A percentile compares a stretch with the other conserved stretches of the same genome.
phyloP scores from a whole-genome alignment of 2,797 vertebrate genomes.

The Bradypodion pumilum region DNA sequence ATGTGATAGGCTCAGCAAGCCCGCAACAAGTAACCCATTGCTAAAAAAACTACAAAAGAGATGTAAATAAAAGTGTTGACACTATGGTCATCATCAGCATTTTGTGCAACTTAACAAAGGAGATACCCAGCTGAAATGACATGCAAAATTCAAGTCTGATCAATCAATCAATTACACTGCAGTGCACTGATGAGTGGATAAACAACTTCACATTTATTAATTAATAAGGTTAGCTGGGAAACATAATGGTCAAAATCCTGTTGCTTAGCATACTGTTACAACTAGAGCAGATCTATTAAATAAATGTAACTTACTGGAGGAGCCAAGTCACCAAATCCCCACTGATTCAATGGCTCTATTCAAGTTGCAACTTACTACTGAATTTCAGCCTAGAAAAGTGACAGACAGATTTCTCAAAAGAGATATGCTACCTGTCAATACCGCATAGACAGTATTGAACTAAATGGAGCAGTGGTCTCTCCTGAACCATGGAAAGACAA shows the following conservation, averaged over 20 bases:
- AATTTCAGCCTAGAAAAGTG: neutral
- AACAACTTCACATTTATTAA: neutral
- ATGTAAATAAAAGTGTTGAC: too few relatives aligned
- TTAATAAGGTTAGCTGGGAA: neutral
- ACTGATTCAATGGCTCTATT: too few relatives aligned
- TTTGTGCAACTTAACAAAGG: neutral
- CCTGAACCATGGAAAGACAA: neutral
- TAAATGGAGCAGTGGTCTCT: neutral
- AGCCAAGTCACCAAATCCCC: too few relatives aligned
- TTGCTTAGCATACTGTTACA: too few relatives aligned
- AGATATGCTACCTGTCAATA: neutral
- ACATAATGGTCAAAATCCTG: neutral
- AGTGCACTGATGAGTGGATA: neutral
- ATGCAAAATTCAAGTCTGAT: neutral
- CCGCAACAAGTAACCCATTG: too few relatives aligned
- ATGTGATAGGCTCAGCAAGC: too few relatives aligned
- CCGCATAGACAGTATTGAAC: neutral
- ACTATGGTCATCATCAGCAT: neutral
- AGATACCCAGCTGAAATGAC: neutral
- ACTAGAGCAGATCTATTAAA: too few relatives aligned
- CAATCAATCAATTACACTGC: neutral
- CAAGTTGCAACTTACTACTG: too few relatives aligned
- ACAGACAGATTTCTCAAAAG: neutral
- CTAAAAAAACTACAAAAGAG: too few relatives aligned
- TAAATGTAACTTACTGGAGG: too few relatives aligned